phyloP scores from a whole-genome alignment of 2,888 invertebrate species.

The Silvanus unidentatus region DNA sequence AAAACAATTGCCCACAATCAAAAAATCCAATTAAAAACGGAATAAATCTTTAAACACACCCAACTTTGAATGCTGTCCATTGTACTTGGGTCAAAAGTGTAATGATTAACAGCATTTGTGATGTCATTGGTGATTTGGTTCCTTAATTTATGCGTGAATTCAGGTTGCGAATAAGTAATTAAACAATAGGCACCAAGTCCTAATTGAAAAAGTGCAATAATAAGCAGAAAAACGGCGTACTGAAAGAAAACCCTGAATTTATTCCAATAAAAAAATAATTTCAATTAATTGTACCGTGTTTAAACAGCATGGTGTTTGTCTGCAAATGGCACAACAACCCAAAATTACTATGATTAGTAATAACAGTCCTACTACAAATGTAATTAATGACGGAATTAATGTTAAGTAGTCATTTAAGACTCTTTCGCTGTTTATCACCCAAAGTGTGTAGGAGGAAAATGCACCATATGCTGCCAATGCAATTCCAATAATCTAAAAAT shows the following conservation, averaged over 20 bases:
- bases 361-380: background rate
- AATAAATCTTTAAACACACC: background rate
- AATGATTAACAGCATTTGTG: background rate
- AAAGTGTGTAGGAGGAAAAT: slow-evolving; percentile 1
- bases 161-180: background rate
- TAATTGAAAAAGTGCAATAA: background rate
- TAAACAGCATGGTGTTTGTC: background rate
- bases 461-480: background rate
- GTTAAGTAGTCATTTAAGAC: background rate
- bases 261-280: too few relatives aligned
- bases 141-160: background rate
- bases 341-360: background rate
- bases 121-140: background rate
- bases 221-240: background rate
- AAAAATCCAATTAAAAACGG: background rate
- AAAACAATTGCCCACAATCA: too few relatives aligned
- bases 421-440: background rate
- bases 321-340: slow-evolving; percentile 2
- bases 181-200: slow-evolving; percentile 1
- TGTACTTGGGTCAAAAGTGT: background rate
- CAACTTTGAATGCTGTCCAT: slow-evolving; percentile 2
- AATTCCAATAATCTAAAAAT: slow-evolving; percentile 2
- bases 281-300: background rate
- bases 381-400: background rate
- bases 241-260: background rate